phyloP scores from a whole-genome alignment of 2,888 invertebrate genomes.

The Ectemnius lituratus region DNA sequence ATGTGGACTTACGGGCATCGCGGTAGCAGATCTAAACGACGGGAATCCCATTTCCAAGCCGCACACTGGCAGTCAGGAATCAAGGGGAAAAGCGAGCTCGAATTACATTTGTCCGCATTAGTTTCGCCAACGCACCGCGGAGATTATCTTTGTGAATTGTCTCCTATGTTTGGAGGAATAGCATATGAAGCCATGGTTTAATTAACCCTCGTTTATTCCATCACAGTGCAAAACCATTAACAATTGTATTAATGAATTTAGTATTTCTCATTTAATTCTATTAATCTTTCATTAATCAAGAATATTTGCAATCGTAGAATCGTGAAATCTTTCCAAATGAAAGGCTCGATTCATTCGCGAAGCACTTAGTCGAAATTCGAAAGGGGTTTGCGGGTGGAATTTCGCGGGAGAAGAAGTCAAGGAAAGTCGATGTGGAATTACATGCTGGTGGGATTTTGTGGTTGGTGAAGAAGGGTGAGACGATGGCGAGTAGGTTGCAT shows the following conservation, averaged over 20 bases:
- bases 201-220: too few relatives aligned
- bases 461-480: constrained; percentile 15
- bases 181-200: too few relatives aligned
- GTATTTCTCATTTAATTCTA: too few relatives aligned
- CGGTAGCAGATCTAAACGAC: background rate
- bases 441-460: background rate
- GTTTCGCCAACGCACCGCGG: background rate
- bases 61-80: background rate
- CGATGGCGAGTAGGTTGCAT: constrained; percentile 15
- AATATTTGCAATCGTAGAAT: too few relatives aligned
- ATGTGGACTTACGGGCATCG: background rate
- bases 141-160: too few relatives aligned
- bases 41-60: background rate
- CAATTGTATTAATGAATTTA: too few relatives aligned
- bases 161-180: too few relatives aligned
- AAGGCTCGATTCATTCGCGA: background rate
- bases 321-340: too few relatives aligned
- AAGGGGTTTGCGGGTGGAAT: background rate
- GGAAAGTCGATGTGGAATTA: constrained; percentile 7
- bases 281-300: too few relatives aligned
- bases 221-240: too few relatives aligned
- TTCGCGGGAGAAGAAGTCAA: constrained; percentile 11
- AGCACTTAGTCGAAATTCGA: background rate
- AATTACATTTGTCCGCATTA: constrained; percentile 2
- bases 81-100: background rate